These are phyloP conservation scores for Archaeoteleia sp. DNA, from an alignment of 2,888 invertebrate genomes.

Conservation along the genomic window DNA sequence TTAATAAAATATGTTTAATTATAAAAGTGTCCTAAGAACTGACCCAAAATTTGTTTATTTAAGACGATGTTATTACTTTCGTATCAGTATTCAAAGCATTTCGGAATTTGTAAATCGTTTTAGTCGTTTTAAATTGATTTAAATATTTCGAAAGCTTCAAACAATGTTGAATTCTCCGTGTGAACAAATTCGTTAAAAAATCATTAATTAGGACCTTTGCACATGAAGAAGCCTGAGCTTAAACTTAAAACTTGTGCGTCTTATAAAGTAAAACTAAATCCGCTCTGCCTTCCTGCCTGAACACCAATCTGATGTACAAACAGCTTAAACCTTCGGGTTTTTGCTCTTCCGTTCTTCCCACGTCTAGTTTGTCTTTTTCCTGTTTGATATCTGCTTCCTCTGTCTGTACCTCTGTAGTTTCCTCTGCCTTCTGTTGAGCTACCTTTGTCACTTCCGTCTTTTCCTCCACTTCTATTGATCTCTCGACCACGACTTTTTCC, in stretches of 20 bases:
- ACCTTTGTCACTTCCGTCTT: slow-evolving; percentile 7
- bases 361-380: slow-evolving; percentile 7
- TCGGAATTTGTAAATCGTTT: no score
- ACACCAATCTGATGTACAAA: slow-evolving; percentile 70
- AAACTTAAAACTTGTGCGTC: slow-evolving; percentile 71
- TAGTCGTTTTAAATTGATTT: no score
- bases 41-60: no score
- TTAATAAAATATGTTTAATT: no score
- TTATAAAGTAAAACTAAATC: slow-evolving; percentile 72
- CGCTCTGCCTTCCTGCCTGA: slow-evolving; percentile 68
- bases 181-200: no score
- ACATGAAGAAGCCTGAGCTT: no score
- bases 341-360: slow-evolving; percentile 31
- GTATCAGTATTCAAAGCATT: no score
- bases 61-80: no score
- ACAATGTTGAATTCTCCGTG: no score
- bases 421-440: not conserved
- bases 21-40: no score
- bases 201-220: no score
- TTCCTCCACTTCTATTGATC: slow-evolving; percentile 26
- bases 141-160: no score
- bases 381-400: slow-evolving; percentile 28
- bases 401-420: slow-evolving; percentile 3
- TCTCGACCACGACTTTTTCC: slow-evolving; percentile 35
- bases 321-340: slow-evolving; percentile 52